Percentiles rank a stretch among this genome's conserved stretches.
Conservation (phyloP, 1,140 invertebrate genomes). For the Notospermus geniculatus region DNA sequence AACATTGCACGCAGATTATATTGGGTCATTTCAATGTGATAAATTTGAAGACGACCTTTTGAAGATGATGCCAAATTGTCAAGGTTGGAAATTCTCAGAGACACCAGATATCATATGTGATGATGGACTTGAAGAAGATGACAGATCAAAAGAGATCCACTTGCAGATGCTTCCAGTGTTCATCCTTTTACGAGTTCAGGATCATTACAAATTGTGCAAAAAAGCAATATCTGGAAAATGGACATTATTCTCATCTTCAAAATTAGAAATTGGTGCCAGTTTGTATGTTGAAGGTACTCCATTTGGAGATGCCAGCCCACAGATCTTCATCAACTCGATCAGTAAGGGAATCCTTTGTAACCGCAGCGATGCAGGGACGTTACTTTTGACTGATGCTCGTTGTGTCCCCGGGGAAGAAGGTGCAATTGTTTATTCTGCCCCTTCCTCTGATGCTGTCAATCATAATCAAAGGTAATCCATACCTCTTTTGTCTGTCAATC, state of each 20-base stretch:
- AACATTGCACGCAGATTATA: slow-evolving; percentile 15
- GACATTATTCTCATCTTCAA: too few species aligned
- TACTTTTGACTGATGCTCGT: slow-evolving; percentile 47
- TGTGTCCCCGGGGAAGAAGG: slow-evolving; percentile 49
- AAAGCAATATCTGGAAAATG: too few species aligned
- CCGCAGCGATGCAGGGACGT: slow-evolving; percentile 29
- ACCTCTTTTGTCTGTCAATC: too few species aligned
- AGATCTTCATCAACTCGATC: slow-evolving; percentile 42
- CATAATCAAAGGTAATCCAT: too few species aligned
- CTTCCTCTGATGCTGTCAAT: too few species aligned
- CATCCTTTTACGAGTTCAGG: too few species aligned
- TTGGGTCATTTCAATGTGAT: slow-evolving; percentile 11
- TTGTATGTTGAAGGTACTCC: slow-evolving; percentile 37
- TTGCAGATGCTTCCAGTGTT: too few species aligned
- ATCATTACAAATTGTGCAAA: too few species aligned
- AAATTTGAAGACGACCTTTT: slow-evolving; percentile 19
- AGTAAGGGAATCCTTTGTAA: slow-evolving; percentile 45
- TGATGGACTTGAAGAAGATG: too few species aligned
- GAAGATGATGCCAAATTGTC: slow-evolving; percentile 21
- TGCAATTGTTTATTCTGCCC: slow-evolving; percentile 26
- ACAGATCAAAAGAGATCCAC: too few species aligned
- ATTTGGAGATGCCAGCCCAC: slow-evolving; percentile 41
- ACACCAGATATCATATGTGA: slow-evolving; percentile 9
- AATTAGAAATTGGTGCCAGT: too few species aligned
- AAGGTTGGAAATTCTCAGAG: slow-evolving; percentile 32